Evolutionary conservation across 2,797 vertebrate genomes (phyloP), one percentile per base, ranked within the genome.

Genomic region (Premnoplex brunnescens): DNA sequence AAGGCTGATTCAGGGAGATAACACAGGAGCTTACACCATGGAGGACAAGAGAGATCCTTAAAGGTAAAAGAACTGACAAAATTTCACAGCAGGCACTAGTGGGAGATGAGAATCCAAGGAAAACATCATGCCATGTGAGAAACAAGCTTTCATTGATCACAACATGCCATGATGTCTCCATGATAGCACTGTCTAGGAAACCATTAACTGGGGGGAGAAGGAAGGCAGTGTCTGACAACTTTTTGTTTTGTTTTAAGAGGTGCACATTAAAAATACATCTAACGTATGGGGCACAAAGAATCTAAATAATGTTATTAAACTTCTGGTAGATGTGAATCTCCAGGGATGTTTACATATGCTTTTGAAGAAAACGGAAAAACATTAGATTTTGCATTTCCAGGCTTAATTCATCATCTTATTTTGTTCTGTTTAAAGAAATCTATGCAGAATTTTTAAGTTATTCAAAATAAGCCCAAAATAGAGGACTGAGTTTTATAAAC

Each of bases 401-500:
- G 68, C 86, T 73, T 93, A 89, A 90, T 92, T 95, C 84, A 88
- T 88, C 3, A 60, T 93, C 97, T 94, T 87, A 80, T 93, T 95
- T 83, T 69, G 58, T 95, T 96, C 88, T 91, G 86, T 69, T 10
- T 91, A 79, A 95, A 95, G 62, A 80, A 97, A 92, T 94, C 94
- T 91, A 95, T 46, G 92, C 91, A 96, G 94, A 96, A 97, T 96
- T 97, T 97, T 96, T 97, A 97, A 97, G 94, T 96, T 97, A 91
- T 85, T 28, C 3, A 93, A 93, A 92, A 96, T 92, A 85, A 96
- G 85, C 95, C 96, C 95, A 93, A 97, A 97, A 97, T 93, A 98
- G 97, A 97, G 97, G 94, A 94, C 52, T 72, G 93, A 97, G 90
- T 96, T 97, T 97, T 94, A 97, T 96, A 97, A 98, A 98, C 97